phyloP scores from a whole-genome alignment of 1,140 invertebrate species.

The Apocrypta bakeri region DNA sequence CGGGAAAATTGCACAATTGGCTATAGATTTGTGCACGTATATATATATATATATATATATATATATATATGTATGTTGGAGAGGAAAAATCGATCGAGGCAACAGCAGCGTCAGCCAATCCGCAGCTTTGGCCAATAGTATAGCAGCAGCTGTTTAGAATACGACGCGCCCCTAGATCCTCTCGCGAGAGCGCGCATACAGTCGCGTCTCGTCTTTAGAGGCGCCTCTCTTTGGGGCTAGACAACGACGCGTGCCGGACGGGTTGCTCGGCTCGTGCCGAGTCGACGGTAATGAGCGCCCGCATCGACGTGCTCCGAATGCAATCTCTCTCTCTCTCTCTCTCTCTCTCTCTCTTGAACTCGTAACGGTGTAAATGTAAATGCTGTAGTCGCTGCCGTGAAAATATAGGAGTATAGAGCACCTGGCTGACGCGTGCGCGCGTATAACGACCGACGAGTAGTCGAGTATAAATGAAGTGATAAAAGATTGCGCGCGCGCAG shows the following conservation, averaged over 20 bases:
- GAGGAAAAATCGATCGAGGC: background rate
- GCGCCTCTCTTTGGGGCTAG: conserved; percentile 9
- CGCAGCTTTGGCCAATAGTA: background rate
- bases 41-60: too few species aligned
- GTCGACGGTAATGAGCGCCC: conserved; percentile 21
- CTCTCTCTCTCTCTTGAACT: conserved; percentile 3
- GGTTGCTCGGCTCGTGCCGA: conserved; percentile 10
- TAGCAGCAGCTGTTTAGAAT: conserved; percentile 17
- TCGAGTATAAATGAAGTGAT: background rate
- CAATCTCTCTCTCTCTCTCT: background rate
- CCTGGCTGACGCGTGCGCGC: background rate
- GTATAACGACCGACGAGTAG: too few species aligned
- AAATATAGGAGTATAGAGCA: background rate
- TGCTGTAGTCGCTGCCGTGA: background rate
- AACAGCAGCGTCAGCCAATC: background rate
- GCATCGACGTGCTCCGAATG: conserved; percentile 22
- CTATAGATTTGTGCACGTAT: too few species aligned
- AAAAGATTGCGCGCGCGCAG: background rate
- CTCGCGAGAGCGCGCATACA: background rate
- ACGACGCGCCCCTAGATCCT: conserved; percentile 31
- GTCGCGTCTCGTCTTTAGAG: background rate
- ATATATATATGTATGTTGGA: too few species aligned
- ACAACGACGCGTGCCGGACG: conserved; percentile 40
- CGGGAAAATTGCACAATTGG: too few species aligned
- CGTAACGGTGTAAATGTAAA: background rate